A percentile compares a stretch with the other conserved stretches of the same genome.
Evolutionary conservation across 2,113 vertebrate species (phyloP).

Genomic region (Oenanthe oenanthe): DNA sequence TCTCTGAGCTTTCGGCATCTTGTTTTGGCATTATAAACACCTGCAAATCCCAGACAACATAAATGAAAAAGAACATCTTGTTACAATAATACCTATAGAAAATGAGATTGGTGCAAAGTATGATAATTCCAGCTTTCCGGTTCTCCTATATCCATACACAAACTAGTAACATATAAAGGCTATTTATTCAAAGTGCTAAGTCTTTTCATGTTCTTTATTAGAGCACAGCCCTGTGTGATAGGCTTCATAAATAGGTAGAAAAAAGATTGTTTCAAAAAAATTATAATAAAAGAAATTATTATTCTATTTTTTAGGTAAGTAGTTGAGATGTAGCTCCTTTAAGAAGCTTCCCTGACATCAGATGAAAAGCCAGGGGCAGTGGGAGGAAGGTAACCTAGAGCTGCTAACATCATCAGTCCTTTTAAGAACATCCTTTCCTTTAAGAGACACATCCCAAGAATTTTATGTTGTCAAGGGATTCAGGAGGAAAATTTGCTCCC

Average conservation of each 20-base stretch:
- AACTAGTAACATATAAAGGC: background rate
- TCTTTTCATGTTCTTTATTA: background rate
- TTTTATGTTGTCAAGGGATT: background rate
- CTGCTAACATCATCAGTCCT: background rate
- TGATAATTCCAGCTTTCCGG: background rate
- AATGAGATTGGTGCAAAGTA: background rate
- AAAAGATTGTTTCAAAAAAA: background rate
- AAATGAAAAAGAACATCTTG: background rate
- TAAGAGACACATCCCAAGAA: background rate
- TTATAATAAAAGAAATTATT: background rate
- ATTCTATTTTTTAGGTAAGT: background rate
- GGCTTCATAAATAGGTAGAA: background rate
- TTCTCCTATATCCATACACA: background rate
- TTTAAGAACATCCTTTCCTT: background rate
- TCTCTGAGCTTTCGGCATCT: conserved; percentile 26
- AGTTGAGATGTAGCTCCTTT: background rate
- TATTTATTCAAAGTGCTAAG: background rate
- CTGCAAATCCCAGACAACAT: background rate
- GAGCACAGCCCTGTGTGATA: background rate
- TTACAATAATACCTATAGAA: background rate
- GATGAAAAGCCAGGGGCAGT: background rate
- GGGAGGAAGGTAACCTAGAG: background rate
- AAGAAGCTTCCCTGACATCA: background rate
- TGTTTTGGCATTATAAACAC: background rate
- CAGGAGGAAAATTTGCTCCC: background rate